Base-by-base conservation (phyloP, 2,113 vertebrate genomes). In the Shinisaurus crocodilurus region DNA sequence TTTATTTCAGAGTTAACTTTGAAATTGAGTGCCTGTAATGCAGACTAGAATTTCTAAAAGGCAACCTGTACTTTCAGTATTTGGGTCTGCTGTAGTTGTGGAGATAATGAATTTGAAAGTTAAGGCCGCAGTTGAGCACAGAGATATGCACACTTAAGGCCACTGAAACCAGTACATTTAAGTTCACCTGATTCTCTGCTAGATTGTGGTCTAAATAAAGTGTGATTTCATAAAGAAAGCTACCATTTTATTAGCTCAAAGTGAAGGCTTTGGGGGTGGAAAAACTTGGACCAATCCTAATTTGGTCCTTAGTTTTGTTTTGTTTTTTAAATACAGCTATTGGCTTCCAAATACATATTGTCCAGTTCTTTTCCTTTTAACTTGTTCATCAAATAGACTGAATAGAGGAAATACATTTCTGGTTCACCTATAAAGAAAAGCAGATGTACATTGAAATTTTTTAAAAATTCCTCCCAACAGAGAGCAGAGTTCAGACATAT, bases 401-500 rank as follows among this genome's bases (percentile, higher is more conserved):
- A 60, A 87, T 57, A 54, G 34, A 10, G 27, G 54, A 18, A 40
- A 87, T 29, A 18, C 1, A 15, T 1, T 85, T 89, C 43, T 84
- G 6, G 65, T 76, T 76, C 1, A 45, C 0, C 65, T 75, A 63
- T 32, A 90, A 50, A 57, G 90, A 54, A 90, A 65, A 94, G 15
- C 87, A 86, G 91, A 86, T 76, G 6, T 60, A 84, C 83, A 81
- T 85, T 91, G 40, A 75, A 90, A 92, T 20, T 94, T 90, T 23
- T 57, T 43, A 67, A 81, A 65, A 76, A 32, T 84, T 94, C 84
- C 9, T 34, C 93, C 89, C 91, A 88, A 81, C 90, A 99, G 98
- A 97, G 98, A 98, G 63, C 95, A 96, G 86, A 97, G 96, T 93
- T 97, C 98, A 5, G 98, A 99, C 92, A 96, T 98, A 70, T 96